Percentiles rank a stretch among this genome's conserved stretches.
Evolutionary conservation across 2,113 vertebrate species (phyloP).

Genomic region (Ammodramus savannarum): DNA sequence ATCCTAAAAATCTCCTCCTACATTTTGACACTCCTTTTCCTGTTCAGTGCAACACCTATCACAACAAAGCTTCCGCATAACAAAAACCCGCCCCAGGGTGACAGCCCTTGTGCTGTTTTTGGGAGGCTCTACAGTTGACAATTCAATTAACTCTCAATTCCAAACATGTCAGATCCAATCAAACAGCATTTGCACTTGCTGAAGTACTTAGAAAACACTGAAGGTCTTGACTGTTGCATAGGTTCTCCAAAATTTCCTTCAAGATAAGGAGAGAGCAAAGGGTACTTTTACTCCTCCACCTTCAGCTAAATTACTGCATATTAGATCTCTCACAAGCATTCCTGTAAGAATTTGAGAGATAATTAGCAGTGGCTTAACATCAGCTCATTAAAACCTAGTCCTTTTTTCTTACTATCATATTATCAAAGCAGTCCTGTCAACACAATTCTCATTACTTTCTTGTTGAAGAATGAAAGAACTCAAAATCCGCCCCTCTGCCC

Average conservation of each 20-base stretch:
- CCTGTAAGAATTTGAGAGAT: not conserved
- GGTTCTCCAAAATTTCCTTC: not conserved
- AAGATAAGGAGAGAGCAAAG: not conserved
- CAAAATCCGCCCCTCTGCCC: not conserved
- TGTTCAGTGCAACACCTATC: not conserved
- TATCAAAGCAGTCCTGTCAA: slow-evolving; percentile 24
- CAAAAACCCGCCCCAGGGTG: not conserved
- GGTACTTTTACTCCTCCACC: not conserved
- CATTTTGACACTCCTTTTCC: not conserved
- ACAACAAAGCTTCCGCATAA: not conserved
- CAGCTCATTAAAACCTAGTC: slow-evolving; percentile 26
- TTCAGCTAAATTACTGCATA: not conserved
- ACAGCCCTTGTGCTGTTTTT: not conserved
- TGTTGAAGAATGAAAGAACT: not conserved
- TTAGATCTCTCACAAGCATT: not conserved
- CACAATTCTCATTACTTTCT: not conserved
- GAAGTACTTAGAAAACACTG: not conserved
- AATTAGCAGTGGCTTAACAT: slow-evolving; percentile 23
- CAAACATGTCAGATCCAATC: slow-evolving; percentile 32
- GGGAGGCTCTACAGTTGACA: not conserved
- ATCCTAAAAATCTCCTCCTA: not conserved
- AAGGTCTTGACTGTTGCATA: not conserved
- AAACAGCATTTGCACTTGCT: not conserved
- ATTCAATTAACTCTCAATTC: slow-evolving; percentile 41
- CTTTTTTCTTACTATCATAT: not conserved